These are phyloP conservation scores for Leptosomus discolor DNA, from an alignment of 2,113 vertebrate species.

Conservation along the genomic window DNA sequence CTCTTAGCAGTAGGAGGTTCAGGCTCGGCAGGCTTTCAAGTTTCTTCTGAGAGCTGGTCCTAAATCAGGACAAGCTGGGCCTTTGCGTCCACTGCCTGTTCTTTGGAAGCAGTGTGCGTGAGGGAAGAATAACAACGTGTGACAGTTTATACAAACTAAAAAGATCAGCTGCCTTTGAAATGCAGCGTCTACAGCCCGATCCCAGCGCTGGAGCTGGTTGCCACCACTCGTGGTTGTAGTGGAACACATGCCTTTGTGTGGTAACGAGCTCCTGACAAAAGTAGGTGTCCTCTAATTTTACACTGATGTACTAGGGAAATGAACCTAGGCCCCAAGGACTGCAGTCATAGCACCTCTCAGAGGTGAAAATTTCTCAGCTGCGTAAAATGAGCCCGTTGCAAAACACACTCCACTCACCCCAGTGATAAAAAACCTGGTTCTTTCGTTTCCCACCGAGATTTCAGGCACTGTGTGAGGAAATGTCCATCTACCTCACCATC, in stretches of 20 bases:
- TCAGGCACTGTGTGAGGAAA: neutral
- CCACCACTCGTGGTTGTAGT: neutral
- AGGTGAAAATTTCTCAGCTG: neutral
- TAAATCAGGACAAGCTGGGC: neutral
- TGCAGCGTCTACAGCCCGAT: neutral
- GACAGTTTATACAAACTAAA: neutral
- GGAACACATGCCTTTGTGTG: neutral
- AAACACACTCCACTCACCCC: neutral
- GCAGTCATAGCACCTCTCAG: neutral
- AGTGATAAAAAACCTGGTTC: neutral
- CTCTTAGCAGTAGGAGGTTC: neutral
- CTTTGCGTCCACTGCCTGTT: accelerated
- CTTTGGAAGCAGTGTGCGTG: neutral
- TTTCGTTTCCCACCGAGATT: neutral
- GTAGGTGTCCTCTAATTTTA: neutral
- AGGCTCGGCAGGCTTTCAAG: neutral
- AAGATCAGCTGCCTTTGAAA: neutral
- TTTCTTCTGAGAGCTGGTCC: neutral
- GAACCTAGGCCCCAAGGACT: neutral
- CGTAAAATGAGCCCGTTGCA: neutral
- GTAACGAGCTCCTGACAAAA: neutral
- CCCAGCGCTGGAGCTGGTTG: neutral
- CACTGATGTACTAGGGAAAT: neutral
- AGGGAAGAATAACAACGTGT: neutral
- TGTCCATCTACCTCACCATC: neutral